These are phyloP conservation scores for Melanophora roralis DNA, from an alignment of 2,888 invertebrate genomes.

Conservation along the genomic window DNA sequence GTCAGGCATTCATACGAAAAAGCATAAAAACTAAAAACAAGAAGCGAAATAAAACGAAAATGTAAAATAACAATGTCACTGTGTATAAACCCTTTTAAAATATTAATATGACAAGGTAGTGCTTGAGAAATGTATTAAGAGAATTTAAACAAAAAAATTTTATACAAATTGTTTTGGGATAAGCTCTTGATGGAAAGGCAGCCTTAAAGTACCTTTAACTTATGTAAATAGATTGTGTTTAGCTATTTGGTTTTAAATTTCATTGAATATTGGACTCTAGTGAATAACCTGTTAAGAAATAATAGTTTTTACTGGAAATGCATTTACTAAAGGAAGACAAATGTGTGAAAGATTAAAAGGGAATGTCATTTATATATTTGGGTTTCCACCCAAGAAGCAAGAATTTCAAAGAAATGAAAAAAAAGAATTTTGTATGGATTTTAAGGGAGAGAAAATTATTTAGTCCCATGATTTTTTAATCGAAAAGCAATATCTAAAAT, in stretches of 20 bases:
- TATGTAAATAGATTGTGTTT: neutral
- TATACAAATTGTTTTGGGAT: constrained; percentile 3
- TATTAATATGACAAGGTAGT: constrained; percentile 61
- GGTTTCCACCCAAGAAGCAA: too few species aligned
- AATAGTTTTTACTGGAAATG: constrained; percentile 17
- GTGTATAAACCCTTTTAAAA: constrained; percentile 49
- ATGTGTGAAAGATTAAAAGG: constrained; percentile 1
- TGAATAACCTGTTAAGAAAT: neutral
- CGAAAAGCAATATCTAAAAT: too few species aligned
- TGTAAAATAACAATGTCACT: constrained; percentile 46
- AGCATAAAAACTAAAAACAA: neutral
- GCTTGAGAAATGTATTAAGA: constrained; percentile 56
- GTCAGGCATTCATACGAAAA: constrained; percentile 44
- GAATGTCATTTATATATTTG: constrained; percentile 11
- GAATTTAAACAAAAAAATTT: constrained; percentile 50
- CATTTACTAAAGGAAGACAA: constrained; percentile 8
- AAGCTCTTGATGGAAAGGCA: neutral
- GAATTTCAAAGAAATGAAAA: too few species aligned
- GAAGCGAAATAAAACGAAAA: constrained; percentile 21
- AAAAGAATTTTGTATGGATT: too few species aligned
- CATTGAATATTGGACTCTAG: constrained; percentile 2
- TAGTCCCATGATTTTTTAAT: too few species aligned
- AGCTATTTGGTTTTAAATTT: neutral
- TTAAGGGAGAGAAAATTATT: too few species aligned
- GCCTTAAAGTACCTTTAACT: neutral